Percentiles rank a stretch among this genome's conserved stretches.
Conservation (phyloP, 2,797 vertebrate genomes). For the Oophaga sylvatica region DNA sequence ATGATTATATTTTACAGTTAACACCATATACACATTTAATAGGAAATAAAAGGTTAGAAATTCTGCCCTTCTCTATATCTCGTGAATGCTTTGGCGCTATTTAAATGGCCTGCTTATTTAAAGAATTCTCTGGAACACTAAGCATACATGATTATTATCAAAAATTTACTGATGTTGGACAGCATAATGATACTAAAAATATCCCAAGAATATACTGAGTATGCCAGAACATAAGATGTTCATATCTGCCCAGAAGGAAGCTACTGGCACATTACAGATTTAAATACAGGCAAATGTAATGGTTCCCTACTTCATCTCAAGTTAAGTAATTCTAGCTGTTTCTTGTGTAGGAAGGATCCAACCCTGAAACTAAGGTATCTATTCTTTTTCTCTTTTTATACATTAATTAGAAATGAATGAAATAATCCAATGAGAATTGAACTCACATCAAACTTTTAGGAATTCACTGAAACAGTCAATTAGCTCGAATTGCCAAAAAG, state of each 20-base stretch:
- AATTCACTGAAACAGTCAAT: no score
- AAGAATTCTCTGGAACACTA: background rate
- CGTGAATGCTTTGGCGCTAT: background rate
- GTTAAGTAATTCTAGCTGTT: background rate
- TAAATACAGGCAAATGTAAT: background rate
- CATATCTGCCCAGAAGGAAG: background rate
- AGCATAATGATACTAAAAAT: background rate
- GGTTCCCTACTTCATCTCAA: background rate
- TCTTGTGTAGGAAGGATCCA: no score
- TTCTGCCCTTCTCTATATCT: background rate
- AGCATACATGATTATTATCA: background rate
- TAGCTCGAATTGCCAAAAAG: no score
- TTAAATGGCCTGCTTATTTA: background rate
- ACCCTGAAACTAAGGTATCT: no score
- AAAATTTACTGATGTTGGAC: background rate
- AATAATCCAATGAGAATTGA: no score
- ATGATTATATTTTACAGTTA: slow-evolving; percentile 7
- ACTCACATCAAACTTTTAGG: no score
- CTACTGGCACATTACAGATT: background rate
- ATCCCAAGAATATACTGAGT: background rate
- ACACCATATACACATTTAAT: background rate
- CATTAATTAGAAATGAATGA: no score
- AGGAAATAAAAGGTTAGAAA: background rate
- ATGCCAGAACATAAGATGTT: background rate
- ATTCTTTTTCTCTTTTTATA: no score